Evolutionary conservation across 2,797 vertebrate species (phyloP).

Genomic region (Pachyuromys duprasi): DNA sequence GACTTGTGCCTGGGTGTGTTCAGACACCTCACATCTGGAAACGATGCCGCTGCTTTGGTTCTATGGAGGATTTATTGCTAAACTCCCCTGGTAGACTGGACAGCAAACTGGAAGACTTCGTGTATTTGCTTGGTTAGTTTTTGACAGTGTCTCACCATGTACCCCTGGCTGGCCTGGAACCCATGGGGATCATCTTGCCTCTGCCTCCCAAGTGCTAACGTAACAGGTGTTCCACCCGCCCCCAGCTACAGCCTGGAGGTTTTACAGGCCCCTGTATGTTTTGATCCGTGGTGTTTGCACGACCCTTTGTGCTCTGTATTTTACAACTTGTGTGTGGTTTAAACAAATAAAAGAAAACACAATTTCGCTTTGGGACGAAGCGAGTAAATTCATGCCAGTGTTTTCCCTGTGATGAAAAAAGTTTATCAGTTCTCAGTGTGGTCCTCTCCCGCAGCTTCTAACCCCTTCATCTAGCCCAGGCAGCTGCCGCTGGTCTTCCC

Average conservation of each 20-base stretch:
- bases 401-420: constrained; percentile 5
- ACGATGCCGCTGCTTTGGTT: neutral
- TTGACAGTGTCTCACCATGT: neutral
- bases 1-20: neutral
- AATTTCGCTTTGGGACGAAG: neutral
- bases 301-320: neutral
- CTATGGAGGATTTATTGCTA: constrained; percentile 1
- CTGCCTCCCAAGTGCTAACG: neutral
- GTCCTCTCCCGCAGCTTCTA: neutral
- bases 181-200: neutral
- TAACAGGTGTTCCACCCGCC: neutral
- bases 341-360: neutral
- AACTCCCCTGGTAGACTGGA: neutral
- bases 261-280: neutral
- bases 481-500: neutral
- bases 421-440: neutral
- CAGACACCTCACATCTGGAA: neutral
- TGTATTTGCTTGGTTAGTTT: neutral
- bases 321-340: neutral
- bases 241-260: neutral
- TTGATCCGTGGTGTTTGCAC: constrained; percentile 11
- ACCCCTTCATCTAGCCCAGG: neutral
- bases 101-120: neutral
- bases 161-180: neutral
- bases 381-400: neutral